A percentile compares a stretch with the other conserved stretches of the same genome.
phyloP scores from a whole-genome alignment of 2,888 invertebrate genomes.

The Oscheius sp. region DNA sequence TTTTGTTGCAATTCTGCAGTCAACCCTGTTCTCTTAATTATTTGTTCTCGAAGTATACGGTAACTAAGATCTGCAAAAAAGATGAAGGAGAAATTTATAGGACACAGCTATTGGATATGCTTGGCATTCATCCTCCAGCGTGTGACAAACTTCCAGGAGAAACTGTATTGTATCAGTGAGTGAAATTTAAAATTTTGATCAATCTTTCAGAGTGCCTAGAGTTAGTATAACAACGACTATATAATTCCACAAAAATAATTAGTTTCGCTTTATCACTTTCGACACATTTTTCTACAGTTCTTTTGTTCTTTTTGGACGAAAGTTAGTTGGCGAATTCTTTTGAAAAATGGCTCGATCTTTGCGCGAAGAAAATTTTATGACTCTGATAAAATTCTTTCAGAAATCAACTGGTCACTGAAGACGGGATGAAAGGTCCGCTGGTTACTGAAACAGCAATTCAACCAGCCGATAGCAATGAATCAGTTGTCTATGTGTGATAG shows the following conservation, averaged over 20 bases:
- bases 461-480: slow-evolving; percentile 6
- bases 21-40: slow-evolving; percentile 63
- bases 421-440: neutral
- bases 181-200: neutral
- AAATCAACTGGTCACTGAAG: neutral
- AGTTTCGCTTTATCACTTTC: neutral
- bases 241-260: neutral
- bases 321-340: neutral
- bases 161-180: slow-evolving; percentile 24
- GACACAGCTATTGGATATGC: slow-evolving; percentile 4
- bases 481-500: slow-evolving; percentile 23
- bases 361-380: neutral
- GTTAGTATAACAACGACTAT: neutral
- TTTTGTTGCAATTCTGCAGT: slow-evolving; percentile 65
- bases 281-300: slow-evolving; percentile 5
- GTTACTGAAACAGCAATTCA: slow-evolving; percentile 15
- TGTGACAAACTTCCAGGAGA: slow-evolving; percentile 9
- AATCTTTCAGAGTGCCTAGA: neutral
- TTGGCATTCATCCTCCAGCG: neutral
- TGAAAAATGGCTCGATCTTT: too few species aligned
- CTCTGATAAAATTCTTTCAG: neutral
- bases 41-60: slow-evolving; percentile 63
- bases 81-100: neutral
- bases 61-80: slow-evolving; percentile 23
- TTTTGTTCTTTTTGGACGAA: neutral